Evolutionary conservation across 2,113 vertebrate genomes (phyloP), one percentile per base, ranked within the genome.

Genomic region (Lepisosteus oculatus): DNA sequence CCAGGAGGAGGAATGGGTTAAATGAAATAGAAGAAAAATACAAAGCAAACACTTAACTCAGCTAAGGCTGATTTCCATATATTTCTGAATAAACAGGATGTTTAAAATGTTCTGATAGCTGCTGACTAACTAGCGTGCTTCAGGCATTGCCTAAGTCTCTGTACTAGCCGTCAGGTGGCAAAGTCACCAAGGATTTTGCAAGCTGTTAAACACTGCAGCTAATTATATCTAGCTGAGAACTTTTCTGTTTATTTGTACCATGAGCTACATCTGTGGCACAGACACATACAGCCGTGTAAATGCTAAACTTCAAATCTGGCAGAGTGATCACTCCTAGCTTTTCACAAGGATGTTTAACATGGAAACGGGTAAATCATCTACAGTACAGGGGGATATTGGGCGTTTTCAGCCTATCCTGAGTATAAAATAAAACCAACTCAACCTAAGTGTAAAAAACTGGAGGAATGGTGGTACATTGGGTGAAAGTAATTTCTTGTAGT

Each of bases 41-140:
- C 68, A 44, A 63, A 61, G 59, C 45, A 66, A 79, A 69, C 29
- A 66, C 55, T 69, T 44, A 76, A 72, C 66, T 43, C 70, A 72
- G 4, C 47, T 62, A 42, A 42, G 43, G 43, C 66, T 3, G n/a
- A 17, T 55, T 67, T 55, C 44, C 47, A 68, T 68, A 55, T 55
- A 45, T 41, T n/a, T 55, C 51, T 55, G 12, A 59, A 59, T 14
- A 59, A 59, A 59, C 66, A 12, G 66, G 45, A 55, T 68, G 66
- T 68, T 68, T 68, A 68, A 64, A 67, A 47, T 15, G 11, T 76
- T 68, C 57, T 67, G 66, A 77, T 73, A 43, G 71, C 71, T 45
- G 64, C 75, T 67, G 71, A 63, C 61, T 75, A 75, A 79, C 70
- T 77, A 61, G 51, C 68, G 75, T 66, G 76, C 76, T 76, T 65